Conservation (phyloP, 1,140 invertebrate species). For the Tribolium castaneum region DNA sequence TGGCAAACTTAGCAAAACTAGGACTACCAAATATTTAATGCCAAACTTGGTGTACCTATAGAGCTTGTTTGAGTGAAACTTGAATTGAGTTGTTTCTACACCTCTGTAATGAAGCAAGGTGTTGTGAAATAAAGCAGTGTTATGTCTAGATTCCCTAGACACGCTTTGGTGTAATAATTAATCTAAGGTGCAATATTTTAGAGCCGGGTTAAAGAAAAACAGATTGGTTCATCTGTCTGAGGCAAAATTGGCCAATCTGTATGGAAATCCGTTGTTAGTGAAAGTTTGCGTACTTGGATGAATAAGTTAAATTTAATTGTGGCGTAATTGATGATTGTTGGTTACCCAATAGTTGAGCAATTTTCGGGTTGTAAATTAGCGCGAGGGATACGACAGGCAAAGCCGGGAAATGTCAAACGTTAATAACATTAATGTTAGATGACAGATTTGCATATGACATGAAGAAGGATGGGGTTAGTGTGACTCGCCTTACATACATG, state of each 20-base stretch:
- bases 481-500: conserved; percentile 13
- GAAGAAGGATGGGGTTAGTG: conserved; percentile 29
- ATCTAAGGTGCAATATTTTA: background rate
- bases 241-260: background rate
- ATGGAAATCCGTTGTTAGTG: background rate
- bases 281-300: background rate
- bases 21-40: conserved; percentile 37
- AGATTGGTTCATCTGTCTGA: background rate
- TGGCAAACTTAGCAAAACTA: conserved; percentile 37
- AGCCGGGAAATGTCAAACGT: conserved; percentile 40
- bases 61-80: background rate
- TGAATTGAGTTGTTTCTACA: conserved; percentile 31
- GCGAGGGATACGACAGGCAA: conserved; percentile 25
- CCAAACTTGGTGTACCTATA: conserved; percentile 18
- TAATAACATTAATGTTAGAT: conserved; percentile 44
- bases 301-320: conserved; percentile 40
- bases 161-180: conserved; percentile 7
- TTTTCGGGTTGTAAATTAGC: conserved; percentile 39
- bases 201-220: background rate
- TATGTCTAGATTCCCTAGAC: background rate
- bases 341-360: conserved; percentile 39
- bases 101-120: background rate
- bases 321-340: conserved; percentile 30
- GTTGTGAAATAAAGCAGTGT: conserved; percentile 15
- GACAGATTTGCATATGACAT: conserved; percentile 43